These are phyloP conservation scores for Athripsodes cinereus DNA, from an alignment of 2,888 invertebrate species.

Conservation along the genomic window DNA sequence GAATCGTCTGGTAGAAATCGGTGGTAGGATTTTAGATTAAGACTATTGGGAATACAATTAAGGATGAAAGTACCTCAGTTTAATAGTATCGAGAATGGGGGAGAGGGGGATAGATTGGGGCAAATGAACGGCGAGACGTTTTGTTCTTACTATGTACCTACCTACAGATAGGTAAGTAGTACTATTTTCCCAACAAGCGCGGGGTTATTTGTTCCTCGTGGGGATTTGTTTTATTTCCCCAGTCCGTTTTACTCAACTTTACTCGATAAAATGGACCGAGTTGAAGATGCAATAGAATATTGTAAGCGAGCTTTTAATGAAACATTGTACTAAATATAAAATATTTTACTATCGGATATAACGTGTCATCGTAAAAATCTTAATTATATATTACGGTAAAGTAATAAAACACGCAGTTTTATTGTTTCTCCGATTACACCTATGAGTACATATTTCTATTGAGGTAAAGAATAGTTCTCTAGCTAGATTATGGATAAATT, in stretches of 20 bases:
- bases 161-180: too few species aligned
- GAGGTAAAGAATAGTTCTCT: too few species aligned
- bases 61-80: not conserved
- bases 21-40: constrained; percentile 2
- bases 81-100: constrained; percentile 9
- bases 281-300: not conserved
- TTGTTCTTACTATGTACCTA: too few species aligned
- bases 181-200: constrained; percentile 6
- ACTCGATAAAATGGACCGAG: constrained; percentile 22
- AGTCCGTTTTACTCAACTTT: constrained; percentile 21
- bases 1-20: not conserved
- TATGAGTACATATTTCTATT: too few species aligned
- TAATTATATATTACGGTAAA: too few species aligned
- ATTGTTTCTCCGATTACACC: too few species aligned
- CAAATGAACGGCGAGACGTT: constrained; percentile 14
- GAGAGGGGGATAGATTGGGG: constrained; percentile 4
- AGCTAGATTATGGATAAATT: too few species aligned
- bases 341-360: too few species aligned
- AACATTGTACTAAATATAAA: too few species aligned
- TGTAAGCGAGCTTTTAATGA: not conserved
- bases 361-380: too few species aligned
- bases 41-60: constrained; percentile 11
- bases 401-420: too few species aligned
- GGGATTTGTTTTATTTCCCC: constrained; percentile 26
- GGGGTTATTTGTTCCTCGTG: constrained; percentile 18